Evolutionary conservation across 64 coral and sea anemone genomes (phyloP), one percentile per base, ranked within the genome.

Genomic region (Astreopora myriophthalma): DNA sequence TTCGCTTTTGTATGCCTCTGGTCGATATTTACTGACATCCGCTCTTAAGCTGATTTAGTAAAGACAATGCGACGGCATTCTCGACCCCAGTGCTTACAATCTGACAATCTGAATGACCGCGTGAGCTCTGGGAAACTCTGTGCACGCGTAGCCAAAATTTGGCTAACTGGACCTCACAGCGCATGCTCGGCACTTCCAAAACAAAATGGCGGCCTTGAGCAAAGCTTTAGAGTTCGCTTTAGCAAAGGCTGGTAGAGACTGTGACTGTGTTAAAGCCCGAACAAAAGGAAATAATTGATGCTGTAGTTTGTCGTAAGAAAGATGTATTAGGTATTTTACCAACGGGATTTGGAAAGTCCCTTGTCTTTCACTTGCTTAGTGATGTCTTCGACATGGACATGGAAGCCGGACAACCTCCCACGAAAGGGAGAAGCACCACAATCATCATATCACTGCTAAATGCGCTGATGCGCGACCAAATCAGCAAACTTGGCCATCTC

Each of bases 281-380:
- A 28, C 42, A 79, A 23, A 26, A 79, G 6, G 3, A 79, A 10
- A 29, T 79, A 22, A 13, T 79, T 26, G 22, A 79, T 48, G 39
- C 19, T 2, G 3, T 79, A 24, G 48, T 34, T 64, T 20, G n/a
- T 28, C 6, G 3, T 25, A 74, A 88, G 34, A 88, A 39, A 29
- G 86, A 88, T 51, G 85, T 87, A 1, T 48, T 87, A 46, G 85
- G 34, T 0, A 66, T 87, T 71, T 40, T 87, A 17, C 85, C 86
- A 0, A 77, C 73, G 12, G 87, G 87, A 77, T 89, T 39, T 65
- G 87, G 87, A 17, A 89, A 92, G 20, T 92, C 89, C 40, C 32
- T 85, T 1, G 71, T 83, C 17, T 91, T 71, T 39, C 79, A 85
- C 13, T 6, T 92, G 42, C 62, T 92, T 40, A 26, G 67, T 34